Evolutionary conservation across 1,140 invertebrate species (phyloP), one percentile per base, ranked within the genome.

Genomic region (Tenebrio molitor): DNA sequence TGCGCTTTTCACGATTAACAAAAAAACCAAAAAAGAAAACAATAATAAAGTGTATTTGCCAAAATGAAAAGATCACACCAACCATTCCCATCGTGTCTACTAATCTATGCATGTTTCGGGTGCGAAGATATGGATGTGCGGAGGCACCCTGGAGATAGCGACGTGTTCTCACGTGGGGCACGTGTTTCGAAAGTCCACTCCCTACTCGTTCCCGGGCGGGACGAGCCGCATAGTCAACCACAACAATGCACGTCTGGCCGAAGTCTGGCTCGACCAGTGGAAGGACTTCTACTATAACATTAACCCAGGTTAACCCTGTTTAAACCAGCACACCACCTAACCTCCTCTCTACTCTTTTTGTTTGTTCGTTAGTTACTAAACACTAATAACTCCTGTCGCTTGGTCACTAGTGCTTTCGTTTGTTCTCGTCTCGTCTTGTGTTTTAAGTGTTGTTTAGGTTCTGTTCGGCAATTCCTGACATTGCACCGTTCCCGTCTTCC

Each of bases 181-280:
- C 87, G 96, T 99, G 77, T 99, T 99, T 89, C 91, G 97, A 82
- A 99, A 99, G 88, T 97, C 97, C 78, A 99, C 96, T 78, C 98
- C 98, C 39, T 99, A 99, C 85, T 96, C 96, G 77, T 99, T 99
- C 88, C 98, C 98, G 70, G 97, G 97, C 79, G 98, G 98, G 78
- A 98, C 96, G 77, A 95, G 95, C 83, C 93, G 95, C 83, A 96
- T 99, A 85, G 95, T 99, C 85, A 97, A 99, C 90, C 96, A 97
- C 88, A 98, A 98, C 89, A 97, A 97, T 89, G 96, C 95, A 77
- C 90, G 97, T 78, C 90, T 98, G 80, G 96, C 95, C 73, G 95
- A 97, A 86, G 97, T 98, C 78, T 98, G 97, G 97, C 91, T 98
- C 86, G 97, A 98, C 87, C 93, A 97, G 82, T 98, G 95, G 95